Base-by-base conservation (phyloP, 2,113 vertebrate genomes). In the Camarhynchus parvulus region DNA sequence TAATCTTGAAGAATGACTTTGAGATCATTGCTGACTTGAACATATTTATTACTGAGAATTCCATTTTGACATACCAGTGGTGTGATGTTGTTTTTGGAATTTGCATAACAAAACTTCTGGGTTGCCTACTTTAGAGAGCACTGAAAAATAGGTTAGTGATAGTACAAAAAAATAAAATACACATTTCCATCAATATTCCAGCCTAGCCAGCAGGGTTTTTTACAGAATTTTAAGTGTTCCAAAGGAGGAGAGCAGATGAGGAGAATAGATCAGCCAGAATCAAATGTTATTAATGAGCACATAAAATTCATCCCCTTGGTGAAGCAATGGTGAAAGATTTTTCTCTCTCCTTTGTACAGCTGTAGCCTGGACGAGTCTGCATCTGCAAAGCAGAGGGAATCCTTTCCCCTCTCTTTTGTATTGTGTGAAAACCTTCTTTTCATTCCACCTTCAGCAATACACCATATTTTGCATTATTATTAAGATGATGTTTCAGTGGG, bases 141-240 rank as follows among this genome's bases (percentile, higher is more conserved):
- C 18, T 46, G 73, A 47, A 70, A 89, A 91, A 70, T 62, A 77
- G 14, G n/a, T 59, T 91, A 84, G 39, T 70, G 56, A 35, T n/a
- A n/a, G 16, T 50, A n/a, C 4, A 41, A 47, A 47, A 53, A 46
- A 8, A 28, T 3, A 14, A 56, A 62, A 28, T 8, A 25, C 6
- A 41, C 0, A 0, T 69, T 90, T 93, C 28, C 9, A 73, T 95
- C 75, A 86, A 5, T 15, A 16, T 73, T 90, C 46, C n/a, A 68
- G 44, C 35, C 0, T 1, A 84, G 78, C 11, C 47, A 69, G 79
- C 44, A 84, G 22, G 70, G 78, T 72, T 85, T 72, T 72, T 50
- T 59, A 52, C 69, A 35, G 27, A 84, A 70, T 37, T 79, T 30
- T 85, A 59, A 70, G 31, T 69, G 9, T 83, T 72, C 22, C 56